phyloP scores from a whole-genome alignment of 1,140 invertebrate genomes.

The Elysia chlorotica region DNA sequence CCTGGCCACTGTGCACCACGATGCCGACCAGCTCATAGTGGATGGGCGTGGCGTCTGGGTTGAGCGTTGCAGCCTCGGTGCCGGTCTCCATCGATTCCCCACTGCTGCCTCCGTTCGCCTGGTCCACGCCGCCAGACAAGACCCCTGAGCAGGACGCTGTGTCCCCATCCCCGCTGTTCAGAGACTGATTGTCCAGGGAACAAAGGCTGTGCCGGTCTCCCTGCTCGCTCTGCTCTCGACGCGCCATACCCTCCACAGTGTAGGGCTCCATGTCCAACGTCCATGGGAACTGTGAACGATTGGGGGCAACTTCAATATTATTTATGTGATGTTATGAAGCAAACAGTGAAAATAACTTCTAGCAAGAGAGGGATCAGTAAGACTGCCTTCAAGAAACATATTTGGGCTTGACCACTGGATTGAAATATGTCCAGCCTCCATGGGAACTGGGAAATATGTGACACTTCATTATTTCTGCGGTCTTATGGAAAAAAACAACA shows the following conservation, averaged over 20 bases:
- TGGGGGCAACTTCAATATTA: too few species aligned
- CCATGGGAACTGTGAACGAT: conserved; percentile 84
- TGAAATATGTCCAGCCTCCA: too few species aligned
- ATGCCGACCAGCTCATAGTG: conserved; percentile 95
- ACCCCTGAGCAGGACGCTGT: too few species aligned
- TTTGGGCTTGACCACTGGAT: too few species aligned
- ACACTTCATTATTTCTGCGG: too few species aligned
- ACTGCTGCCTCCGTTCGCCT: conserved; percentile 16
- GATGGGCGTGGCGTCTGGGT: conserved; percentile 64
- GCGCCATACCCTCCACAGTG: conserved; percentile 90
- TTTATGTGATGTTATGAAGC: too few species aligned
- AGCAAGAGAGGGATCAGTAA: too few species aligned
- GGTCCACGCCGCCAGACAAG: neutral
- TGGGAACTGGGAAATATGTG: too few species aligned
- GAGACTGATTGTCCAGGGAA: conserved; percentile 3
- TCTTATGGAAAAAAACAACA: too few species aligned
- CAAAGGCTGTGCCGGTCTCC: conserved; percentile 18
- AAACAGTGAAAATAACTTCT: too few species aligned
- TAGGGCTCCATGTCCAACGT: conserved; percentile 98
- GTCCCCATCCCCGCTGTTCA: conserved; percentile 24
- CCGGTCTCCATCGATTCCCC: conserved; percentile 20
- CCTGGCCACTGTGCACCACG: conserved; percentile 97
- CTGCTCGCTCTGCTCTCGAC: conserved; percentile 39
- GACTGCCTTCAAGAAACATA: too few species aligned
- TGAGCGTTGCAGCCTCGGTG: conserved; percentile 22